Evolutionary conservation across 2,113 vertebrate species (phyloP).

Genomic region (Burhinus bistriatus): DNA sequence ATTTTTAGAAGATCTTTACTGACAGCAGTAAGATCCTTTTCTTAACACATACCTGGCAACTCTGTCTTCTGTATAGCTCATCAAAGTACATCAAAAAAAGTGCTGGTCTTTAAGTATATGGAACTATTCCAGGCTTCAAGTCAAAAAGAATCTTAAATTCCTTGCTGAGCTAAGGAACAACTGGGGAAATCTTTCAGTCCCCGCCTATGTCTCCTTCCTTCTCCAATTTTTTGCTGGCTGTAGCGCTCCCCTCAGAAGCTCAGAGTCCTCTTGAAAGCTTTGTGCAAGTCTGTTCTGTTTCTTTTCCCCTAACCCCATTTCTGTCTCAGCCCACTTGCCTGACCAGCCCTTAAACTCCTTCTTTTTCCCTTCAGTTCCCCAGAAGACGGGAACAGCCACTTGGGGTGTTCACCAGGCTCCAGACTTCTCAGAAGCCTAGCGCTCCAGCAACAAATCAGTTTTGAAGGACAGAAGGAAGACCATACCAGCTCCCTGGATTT

Average conservation of each 20-base stretch:
- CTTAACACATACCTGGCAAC: neutral
- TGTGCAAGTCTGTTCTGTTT: neutral
- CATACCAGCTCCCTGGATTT: neutral
- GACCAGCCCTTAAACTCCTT: neutral
- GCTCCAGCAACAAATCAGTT: neutral
- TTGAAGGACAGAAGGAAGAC: neutral
- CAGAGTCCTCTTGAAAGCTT: neutral
- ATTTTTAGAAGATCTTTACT: constrained; percentile 14
- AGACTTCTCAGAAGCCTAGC: neutral
- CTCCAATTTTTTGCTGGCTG: neutral
- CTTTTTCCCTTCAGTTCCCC: neutral
- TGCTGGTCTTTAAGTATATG: neutral
- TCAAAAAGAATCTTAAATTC: neutral
- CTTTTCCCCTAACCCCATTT: neutral
- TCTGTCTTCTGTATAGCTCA: neutral
- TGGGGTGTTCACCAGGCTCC: neutral
- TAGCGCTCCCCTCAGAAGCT: neutral
- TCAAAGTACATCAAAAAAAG: neutral
- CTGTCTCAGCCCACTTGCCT: neutral
- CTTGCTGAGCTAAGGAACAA: neutral
- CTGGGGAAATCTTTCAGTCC: neutral
- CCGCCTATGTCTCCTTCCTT: neutral
- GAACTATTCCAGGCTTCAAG: neutral
- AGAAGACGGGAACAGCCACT: neutral
- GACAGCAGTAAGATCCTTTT: neutral